Percentiles rank a stretch among this genome's conserved stretches.
Evolutionary conservation across 2,888 invertebrate genomes (phyloP).

Genomic region (Apantesis nais): DNA sequence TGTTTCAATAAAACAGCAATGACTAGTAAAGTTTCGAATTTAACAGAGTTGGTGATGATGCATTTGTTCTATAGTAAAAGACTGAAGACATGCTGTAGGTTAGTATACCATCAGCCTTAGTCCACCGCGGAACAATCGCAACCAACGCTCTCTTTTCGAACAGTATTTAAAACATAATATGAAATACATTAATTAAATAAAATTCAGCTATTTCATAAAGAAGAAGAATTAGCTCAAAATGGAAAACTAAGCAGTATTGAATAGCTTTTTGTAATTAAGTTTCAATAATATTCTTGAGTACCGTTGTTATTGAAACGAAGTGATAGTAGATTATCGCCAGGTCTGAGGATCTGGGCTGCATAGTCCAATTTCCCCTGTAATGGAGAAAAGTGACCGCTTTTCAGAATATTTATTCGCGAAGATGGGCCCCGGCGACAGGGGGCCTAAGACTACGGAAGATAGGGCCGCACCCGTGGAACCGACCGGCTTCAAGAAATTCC

Average conservation of each 20-base stretch:
- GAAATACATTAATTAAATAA: neutral
- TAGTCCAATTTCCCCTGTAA: slow-evolving; percentile 66
- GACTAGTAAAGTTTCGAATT: slow-evolving; percentile 6
- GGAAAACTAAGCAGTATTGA: neutral
- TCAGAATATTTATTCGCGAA: slow-evolving; percentile 93
- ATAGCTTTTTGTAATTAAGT: slow-evolving; percentile 11
- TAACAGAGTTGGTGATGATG: neutral
- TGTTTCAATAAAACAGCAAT: slow-evolving; percentile 19
- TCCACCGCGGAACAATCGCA: slow-evolving; percentile 25
- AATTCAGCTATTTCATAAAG: neutral
- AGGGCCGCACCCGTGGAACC: slow-evolving; percentile 88
- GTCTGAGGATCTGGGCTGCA: slow-evolving; percentile 59
- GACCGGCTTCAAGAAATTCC: slow-evolving; percentile 88
- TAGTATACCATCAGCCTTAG: slow-evolving; percentile 41
- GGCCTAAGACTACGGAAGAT: slow-evolving; percentile 87
- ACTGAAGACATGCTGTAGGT: slow-evolving; percentile 32
- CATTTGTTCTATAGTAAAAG: slow-evolving; percentile 18
- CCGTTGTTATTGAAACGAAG: slow-evolving; percentile 22
- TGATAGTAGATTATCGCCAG: slow-evolving; percentile 45
- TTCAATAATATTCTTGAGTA: slow-evolving; percentile 25
- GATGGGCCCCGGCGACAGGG: slow-evolving; percentile 89
- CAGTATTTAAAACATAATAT: slow-evolving; percentile 1
- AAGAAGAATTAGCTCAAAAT: slow-evolving; percentile 4
- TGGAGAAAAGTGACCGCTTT: slow-evolving; percentile 89
- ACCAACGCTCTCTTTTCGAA: slow-evolving; percentile 1